Base-by-base conservation (phyloP, 2,797 vertebrate genomes). In the Heteromormyrus szaboi region DNA sequence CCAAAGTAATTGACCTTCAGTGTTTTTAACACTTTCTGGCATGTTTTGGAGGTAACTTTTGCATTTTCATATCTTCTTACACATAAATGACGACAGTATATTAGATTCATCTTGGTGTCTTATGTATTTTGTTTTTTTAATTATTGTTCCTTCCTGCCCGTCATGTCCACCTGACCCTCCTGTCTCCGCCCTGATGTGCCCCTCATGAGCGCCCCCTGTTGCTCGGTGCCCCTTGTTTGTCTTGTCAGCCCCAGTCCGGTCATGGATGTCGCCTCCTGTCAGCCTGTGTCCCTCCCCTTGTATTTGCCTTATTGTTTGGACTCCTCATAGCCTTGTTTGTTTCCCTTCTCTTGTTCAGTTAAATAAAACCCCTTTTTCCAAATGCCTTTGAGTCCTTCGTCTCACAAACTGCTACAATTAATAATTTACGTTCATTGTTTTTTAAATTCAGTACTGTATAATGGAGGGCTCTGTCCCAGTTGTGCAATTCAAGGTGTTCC, bases 1-100 rank as follows among this genome's bases (percentile, higher is more conserved):
- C 90, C 90, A 91, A 94, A 93, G 92, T 96, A 96, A 95, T 95
- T 96, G 93, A 94, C 93, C 93, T 93, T 92, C 89, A 93, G 92
- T 93, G 91, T 92, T 93, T 93, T 93, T 91, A 91, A 90, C 91
- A 56, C 92, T 90, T 92, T 93, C 90, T 92, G 94, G 92, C 93
- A 92, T 92, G 91, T 87, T 79, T 88, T 88, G 89, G 89, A 89
- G 90, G 94, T 92, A 90, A 90, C 90, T 89, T 89, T 90, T 90
- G 86, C 90, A 90, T 50, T 88, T 90, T 91, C 90, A 88, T 88
- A 88, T 90, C 91, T 91, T 89, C 41, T 89, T 48, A 11, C 65
- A 5, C 46, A 11, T 50, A 84, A 50, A 48, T 11, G 19, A 50
- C 81, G 9, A 46, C n/a, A 8, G 19, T 46, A 22, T 81, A n/a